These are phyloP conservation scores for Danaus chrysippus DNA, from an alignment of 2,888 invertebrate genomes.

Conservation along the genomic window DNA sequence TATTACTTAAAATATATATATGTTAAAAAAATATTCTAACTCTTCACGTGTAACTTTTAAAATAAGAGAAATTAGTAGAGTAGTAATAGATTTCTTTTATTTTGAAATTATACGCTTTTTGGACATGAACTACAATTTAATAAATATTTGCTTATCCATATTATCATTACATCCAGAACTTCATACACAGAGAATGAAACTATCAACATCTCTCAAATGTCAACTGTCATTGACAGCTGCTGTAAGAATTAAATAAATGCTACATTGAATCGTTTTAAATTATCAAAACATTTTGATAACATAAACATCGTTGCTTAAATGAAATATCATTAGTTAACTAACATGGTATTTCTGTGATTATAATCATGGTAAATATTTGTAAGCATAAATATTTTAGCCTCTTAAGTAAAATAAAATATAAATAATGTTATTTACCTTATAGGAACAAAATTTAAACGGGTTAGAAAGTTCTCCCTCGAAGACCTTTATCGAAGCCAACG, in stretches of 20 bases:
- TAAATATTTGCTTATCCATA: no score
- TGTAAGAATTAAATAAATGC: background rate
- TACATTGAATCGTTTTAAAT: slow-evolving; percentile 5
- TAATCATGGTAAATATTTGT: slow-evolving; percentile 21
- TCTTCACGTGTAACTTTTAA: no score
- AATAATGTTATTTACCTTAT: slow-evolving; percentile 18
- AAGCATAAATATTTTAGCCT: slow-evolving; percentile 13
- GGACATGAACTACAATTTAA: no score
- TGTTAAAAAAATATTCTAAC: no score
- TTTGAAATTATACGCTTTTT: no score
- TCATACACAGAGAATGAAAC: background rate
- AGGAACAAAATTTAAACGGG: slow-evolving; percentile 47
- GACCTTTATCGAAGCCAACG: slow-evolving; percentile 45
- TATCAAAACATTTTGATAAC: background rate
- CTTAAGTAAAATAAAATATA: background rate
- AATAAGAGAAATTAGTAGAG: no score
- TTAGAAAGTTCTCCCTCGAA: slow-evolving; percentile 50
- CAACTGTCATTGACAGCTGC: background rate
- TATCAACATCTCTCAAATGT: slow-evolving; percentile 1
- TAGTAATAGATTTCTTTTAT: no score
- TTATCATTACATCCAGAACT: no score
- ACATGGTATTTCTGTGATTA: background rate
- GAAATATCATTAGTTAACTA: background rate
- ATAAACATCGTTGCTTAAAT: background rate
- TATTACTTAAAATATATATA: no score